These are phyloP conservation scores for Myopa tessellatipennis DNA, from an alignment of 2,888 invertebrate species.

Conservation along the genomic window DNA sequence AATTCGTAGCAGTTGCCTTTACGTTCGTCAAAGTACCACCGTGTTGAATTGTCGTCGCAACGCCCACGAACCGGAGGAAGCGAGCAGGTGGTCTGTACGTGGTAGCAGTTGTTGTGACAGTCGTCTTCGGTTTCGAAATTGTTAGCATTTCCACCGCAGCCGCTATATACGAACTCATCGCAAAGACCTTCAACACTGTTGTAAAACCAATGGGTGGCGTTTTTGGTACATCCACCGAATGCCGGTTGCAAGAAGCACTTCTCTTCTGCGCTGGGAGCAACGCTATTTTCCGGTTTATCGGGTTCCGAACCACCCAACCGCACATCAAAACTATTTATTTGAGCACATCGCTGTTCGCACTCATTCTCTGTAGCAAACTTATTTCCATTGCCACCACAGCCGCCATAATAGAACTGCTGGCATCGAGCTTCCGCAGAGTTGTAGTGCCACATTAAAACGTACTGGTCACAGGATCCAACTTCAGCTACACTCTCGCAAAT, in stretches of 20 bases:
- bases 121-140: conserved; percentile 77
- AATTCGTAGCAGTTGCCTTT: conserved; percentile 67
- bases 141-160: conserved; percentile 85
- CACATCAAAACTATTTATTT: conserved; percentile 62
- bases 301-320: conserved; percentile 52
- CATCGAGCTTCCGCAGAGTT: conserved; percentile 75
- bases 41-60: conserved; percentile 59
- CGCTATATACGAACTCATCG: conserved; percentile 82
- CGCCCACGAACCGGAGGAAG: conserved; percentile 61
- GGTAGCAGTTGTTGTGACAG: conserved; percentile 78
- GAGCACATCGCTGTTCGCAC: conserved; percentile 75
- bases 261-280: conserved; percentile 30
- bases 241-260: conserved; percentile 76
- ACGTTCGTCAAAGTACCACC: conserved; percentile 65
- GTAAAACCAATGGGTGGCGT: conserved; percentile 77
- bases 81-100: conserved; percentile 71
- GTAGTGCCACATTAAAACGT: conserved; percentile 80
- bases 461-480: conserved; percentile 81
- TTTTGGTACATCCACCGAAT: conserved; percentile 74
- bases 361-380: conserved; percentile 78
- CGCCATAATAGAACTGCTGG: conserved; percentile 86
- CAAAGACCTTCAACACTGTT: conserved; percentile 79
- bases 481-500: conserved; percentile 77
- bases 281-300: conserved; percentile 42
- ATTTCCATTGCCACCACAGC: conserved; percentile 92